A percentile compares a stretch with the other conserved stretches of the same genome.
Evolutionary conservation across 1,140 invertebrate species (phyloP).

Genomic region (Zaprionus inermis): DNA sequence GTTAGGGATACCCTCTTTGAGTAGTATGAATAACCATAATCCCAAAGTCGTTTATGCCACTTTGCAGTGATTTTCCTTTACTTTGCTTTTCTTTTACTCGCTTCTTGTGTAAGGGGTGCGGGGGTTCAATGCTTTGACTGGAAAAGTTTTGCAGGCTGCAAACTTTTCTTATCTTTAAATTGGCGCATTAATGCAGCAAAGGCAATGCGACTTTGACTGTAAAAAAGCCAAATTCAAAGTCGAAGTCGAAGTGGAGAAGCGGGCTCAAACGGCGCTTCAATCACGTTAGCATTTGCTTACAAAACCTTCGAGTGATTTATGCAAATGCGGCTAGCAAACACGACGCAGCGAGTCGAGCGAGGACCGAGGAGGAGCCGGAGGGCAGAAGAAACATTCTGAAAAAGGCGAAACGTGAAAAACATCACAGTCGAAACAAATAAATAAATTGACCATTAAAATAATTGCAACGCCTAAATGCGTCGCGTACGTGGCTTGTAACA

Average conservation of each 20-base stretch:
- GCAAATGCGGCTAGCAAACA: conserved; percentile 53
- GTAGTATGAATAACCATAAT: background rate
- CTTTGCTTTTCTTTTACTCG: conserved; percentile 8
- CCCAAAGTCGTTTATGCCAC: background rate
- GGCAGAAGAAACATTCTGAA: conserved; percentile 63
- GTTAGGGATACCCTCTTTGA: background rate
- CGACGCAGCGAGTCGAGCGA: conserved; percentile 8
- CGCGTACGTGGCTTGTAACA: conserved; percentile 76
- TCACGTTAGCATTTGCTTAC: conserved; percentile 59
- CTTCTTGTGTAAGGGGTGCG: conserved; percentile 4
- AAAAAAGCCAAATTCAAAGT: background rate
- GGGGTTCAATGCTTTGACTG: conserved; percentile 12
- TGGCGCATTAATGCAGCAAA: conserved; percentile 37
- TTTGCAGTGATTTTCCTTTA: background rate
- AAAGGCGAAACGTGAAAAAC: conserved; percentile 69
- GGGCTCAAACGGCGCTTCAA: conserved; percentile 65
- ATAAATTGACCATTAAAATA: conserved; percentile 84
- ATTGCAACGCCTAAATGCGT: conserved; percentile 82
- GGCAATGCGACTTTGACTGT: background rate
- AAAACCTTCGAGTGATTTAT: conserved; percentile 52
- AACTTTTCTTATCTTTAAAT: conserved; percentile 46
- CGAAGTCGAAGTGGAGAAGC: conserved; percentile 36
- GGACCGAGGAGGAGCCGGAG: conserved; percentile 9
- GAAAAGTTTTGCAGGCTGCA: conserved; percentile 29
- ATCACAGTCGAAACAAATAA: conserved; percentile 74